Percentiles rank a stretch among this genome's conserved stretches.
Conservation (phyloP, 2,797 vertebrate species). For the Antennarius maculatus region DNA sequence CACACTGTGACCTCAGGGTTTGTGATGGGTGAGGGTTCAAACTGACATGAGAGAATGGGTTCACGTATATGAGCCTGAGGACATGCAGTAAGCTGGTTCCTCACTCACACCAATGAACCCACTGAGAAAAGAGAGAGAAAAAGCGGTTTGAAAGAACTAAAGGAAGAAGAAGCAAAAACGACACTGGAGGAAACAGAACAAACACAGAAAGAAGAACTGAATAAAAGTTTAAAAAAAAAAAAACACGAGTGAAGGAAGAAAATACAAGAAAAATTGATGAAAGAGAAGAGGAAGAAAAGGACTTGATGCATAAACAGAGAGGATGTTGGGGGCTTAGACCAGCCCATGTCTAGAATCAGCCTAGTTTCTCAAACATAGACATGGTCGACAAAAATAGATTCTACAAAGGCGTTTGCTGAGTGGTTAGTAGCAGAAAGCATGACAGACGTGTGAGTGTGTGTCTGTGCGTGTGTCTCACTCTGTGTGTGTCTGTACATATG, state of each 20-base stretch:
- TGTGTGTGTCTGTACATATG: constrained; percentile 27
- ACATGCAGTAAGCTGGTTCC: too few species aligned
- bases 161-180: background rate
- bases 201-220: too few species aligned
- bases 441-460: constrained; percentile 40
- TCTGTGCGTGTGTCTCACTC: constrained; percentile 16
- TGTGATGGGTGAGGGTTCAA: too few species aligned
- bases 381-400: constrained; percentile 60
- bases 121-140: background rate
- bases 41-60: too few species aligned
- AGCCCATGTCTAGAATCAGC: constrained; percentile 55
- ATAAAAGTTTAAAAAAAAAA: background rate
- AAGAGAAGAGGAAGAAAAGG: constrained; percentile 40
- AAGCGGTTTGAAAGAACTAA: too few species aligned
- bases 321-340: constrained; percentile 47
- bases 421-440: constrained; percentile 57
- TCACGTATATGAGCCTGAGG: too few species aligned
- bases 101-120: too few species aligned
- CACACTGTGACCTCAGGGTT: too few species aligned
- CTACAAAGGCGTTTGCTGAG: constrained; percentile 55
- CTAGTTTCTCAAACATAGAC: constrained; percentile 60
- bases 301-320: constrained; percentile 38
- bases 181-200: background rate
- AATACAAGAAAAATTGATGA: constrained; percentile 6
- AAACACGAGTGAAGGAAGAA: background rate